phyloP scores from a whole-genome alignment of 1,140 invertebrate genomes.

The Pteromalus puparum region DNA sequence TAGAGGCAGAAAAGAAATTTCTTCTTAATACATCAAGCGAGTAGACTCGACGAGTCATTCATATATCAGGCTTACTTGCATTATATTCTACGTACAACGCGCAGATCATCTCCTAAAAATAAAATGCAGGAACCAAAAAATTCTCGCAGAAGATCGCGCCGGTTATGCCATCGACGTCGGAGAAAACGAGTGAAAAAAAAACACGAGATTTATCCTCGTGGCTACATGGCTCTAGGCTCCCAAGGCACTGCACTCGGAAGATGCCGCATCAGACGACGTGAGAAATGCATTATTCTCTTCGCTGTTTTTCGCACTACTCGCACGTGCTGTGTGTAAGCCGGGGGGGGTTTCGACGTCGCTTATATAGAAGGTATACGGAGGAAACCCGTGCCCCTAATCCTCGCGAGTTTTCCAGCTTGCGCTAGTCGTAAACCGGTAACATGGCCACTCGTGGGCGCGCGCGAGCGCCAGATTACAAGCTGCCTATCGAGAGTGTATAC shows the following conservation, averaged over 20 bases:
- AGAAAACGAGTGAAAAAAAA: background rate
- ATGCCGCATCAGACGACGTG: background rate
- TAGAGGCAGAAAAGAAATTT: background rate
- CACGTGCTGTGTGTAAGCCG: background rate
- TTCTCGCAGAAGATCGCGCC: background rate
- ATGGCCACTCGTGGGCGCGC: background rate
- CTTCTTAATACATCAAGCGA: background rate
- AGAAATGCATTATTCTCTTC: slow-evolving; percentile 1
- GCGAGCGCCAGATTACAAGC: background rate
- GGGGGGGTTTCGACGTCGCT: background rate
- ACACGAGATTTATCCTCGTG: background rate
- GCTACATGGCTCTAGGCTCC: too few relatives aligned
- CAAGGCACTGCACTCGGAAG: background rate
- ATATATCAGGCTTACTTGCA: slow-evolving; percentile 1
- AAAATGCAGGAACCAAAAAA: background rate
- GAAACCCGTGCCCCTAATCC: background rate
- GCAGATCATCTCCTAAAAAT: background rate
- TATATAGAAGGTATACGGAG: background rate
- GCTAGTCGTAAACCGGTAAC: background rate
- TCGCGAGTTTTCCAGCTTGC: background rate
- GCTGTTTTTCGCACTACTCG: background rate
- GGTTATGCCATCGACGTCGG: background rate
- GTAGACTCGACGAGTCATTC: background rate
- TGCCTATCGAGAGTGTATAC: background rate
- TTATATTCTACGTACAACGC: background rate